Conservation (phyloP, 2,113 vertebrate species). For the Bettongia penicillata region DNA sequence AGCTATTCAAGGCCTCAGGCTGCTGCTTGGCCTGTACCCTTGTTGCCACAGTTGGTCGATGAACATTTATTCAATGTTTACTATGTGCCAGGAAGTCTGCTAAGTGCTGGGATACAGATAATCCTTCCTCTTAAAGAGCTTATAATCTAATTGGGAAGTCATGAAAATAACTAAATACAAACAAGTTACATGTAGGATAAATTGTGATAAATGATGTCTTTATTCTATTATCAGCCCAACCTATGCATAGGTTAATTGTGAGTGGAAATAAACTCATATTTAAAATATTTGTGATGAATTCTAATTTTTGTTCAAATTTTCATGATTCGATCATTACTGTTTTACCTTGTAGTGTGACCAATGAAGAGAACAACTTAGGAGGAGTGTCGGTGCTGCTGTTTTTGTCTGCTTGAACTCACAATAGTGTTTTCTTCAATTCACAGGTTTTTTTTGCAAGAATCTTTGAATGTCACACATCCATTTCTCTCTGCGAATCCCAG, state of each 20-base stretch:
- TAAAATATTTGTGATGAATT: neutral
- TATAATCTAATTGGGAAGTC: neutral
- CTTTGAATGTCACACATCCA: neutral
- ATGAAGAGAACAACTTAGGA: neutral
- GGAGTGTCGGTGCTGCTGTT: neutral
- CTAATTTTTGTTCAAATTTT: neutral
- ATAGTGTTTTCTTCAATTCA: neutral
- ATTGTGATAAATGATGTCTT: neutral
- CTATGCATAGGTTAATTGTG: neutral
- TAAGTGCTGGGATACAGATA: neutral
- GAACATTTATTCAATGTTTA: neutral
- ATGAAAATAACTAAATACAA: neutral
- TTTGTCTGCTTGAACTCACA: neutral
- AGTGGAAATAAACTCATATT: neutral
- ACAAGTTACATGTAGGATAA: neutral
- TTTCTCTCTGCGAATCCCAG: neutral
- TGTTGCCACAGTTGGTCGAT: neutral
- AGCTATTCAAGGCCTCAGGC: neutral
- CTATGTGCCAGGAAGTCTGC: neutral
- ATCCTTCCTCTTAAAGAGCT: neutral
- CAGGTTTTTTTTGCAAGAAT: neutral
- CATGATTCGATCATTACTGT: neutral
- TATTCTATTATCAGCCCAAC: neutral
- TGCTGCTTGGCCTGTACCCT: neutral
- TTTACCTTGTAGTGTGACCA: neutral